phyloP scores from a whole-genome alignment of 1,140 invertebrate genomes.

The Liolophura sinensis region DNA sequence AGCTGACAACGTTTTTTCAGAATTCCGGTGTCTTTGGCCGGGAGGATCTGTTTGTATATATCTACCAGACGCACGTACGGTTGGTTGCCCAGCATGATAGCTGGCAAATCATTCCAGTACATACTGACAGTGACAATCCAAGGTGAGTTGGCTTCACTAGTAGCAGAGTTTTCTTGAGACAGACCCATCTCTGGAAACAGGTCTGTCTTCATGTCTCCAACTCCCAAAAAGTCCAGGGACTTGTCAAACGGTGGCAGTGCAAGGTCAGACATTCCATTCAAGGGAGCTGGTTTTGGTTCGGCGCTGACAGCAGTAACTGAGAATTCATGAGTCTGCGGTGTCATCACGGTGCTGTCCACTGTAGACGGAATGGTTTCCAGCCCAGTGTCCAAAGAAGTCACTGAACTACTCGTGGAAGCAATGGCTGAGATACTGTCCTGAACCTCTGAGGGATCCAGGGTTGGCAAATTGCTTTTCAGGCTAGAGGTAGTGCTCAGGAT shows the following conservation, averaged over 20 bases:
- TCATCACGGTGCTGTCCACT: not conserved
- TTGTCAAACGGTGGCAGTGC: too few species aligned
- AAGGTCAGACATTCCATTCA: too few species aligned
- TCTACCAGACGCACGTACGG: slow-evolving; percentile 55
- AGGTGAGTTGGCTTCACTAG: slow-evolving; percentile 16
- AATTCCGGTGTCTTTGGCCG: slow-evolving; percentile 58
- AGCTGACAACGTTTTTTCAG: slow-evolving; percentile 56
- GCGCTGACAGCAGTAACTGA: slow-evolving; percentile 9
- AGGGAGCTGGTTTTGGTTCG: not conserved
- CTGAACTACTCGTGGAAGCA: too few species aligned
- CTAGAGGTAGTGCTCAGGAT: too few species aligned
- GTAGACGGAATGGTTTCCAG: too few species aligned
- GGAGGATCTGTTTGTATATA: slow-evolving; percentile 57
- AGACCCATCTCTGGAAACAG: slow-evolving; percentile 19
- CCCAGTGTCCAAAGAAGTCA: too few species aligned
- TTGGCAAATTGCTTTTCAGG: too few species aligned
- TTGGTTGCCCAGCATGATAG: slow-evolving; percentile 51
- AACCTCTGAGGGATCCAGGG: too few species aligned
- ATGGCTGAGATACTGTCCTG: too few species aligned
- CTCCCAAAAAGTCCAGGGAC: too few species aligned
- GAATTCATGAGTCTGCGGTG: slow-evolving; percentile 22
- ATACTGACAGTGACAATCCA: slow-evolving; percentile 54
- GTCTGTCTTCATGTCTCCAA: slow-evolving; percentile 11
- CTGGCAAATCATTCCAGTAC: slow-evolving; percentile 57
- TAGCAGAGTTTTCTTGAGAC: slow-evolving; percentile 7